Conservation (phyloP, 2,888 invertebrate species). For the Ecliptopera silaceata region DNA sequence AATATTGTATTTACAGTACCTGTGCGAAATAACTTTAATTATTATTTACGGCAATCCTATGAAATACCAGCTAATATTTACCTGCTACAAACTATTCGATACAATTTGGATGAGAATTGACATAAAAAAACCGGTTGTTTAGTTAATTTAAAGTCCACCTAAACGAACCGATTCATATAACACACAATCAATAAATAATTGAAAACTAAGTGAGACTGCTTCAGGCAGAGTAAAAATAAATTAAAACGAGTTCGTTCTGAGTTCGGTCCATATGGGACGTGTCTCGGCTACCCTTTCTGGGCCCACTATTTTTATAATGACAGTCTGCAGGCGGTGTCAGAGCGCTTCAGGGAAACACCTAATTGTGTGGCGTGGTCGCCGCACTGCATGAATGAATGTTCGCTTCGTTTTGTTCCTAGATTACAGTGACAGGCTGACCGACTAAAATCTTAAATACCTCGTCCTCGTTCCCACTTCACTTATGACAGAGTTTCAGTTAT, state of each 20-base stretch:
- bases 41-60: no score
- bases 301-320: conserved; percentile 81
- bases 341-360: conserved; percentile 69
- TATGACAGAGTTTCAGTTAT: not conserved
- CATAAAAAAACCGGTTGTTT: not conserved
- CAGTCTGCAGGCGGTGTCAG: conserved; percentile 73
- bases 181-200: conserved; percentile 32
- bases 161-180: conserved; percentile 17
- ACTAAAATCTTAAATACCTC: not conserved
- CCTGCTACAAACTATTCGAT: no score
- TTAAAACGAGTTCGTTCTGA: conserved; percentile 56
- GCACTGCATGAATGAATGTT: conserved; percentile 58
- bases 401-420: conserved; percentile 25
- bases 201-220: conserved; percentile 32
- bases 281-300: conserved; percentile 79
- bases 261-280: conserved; percentile 70
- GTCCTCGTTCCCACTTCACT: no score
- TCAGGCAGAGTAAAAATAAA: conserved; percentile 55
- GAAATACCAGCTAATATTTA: no score
- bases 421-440: conserved; percentile 1
- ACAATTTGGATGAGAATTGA: not conserved
- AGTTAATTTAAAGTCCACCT: not conserved
- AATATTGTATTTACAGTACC: no score
- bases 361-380: conserved; percentile 58
- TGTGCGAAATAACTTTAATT: no score